A percentile compares a stretch with the other conserved stretches of the same genome.
These are phyloP conservation scores for Hemistola chrysoprasaria DNA, from an alignment of 2,888 invertebrate species.

Conservation along the genomic window DNA sequence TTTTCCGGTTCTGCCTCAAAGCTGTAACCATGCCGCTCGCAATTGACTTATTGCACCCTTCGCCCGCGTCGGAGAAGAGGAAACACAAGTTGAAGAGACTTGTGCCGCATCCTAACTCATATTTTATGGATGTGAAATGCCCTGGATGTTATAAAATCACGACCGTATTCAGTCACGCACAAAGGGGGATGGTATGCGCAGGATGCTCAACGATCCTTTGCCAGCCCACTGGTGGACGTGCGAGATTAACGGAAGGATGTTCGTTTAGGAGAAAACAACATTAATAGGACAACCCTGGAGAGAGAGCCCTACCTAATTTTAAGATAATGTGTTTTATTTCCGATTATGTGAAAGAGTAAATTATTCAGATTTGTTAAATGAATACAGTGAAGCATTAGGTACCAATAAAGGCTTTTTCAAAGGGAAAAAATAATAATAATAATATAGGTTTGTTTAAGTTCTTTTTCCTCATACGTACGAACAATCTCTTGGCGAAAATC, in stretches of 20 bases:
- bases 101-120: conserved; percentile 99
- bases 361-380: conserved; percentile 70
- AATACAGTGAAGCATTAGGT: conserved; percentile 70
- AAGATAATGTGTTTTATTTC: conserved; percentile 72
- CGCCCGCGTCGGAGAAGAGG: conserved; percentile 96
- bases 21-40: conserved; percentile 89
- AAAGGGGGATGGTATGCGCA: conserved; percentile 98
- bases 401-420: conserved; percentile 80
- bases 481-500: too few species aligned
- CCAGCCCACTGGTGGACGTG: conserved; percentile 99
- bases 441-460: too few species aligned
- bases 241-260: conserved; percentile 98
- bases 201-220: conserved; percentile 99
- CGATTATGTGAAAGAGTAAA: conserved; percentile 65
- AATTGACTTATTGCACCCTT: conserved; percentile 98
- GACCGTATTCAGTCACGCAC: conserved; percentile 99
- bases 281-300: conserved; percentile 79
- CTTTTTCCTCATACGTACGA: too few species aligned
- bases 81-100: conserved; percentile 98
- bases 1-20: conserved; percentile 82
- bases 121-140: conserved; percentile 99
- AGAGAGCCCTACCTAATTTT: conserved; percentile 73
- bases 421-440: too few species aligned
- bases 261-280: conserved; percentile 99
- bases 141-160: conserved; percentile 99